Percentiles rank a stretch among this genome's conserved stretches.
phyloP scores from a whole-genome alignment of 2,113 vertebrate species.

The Alethe castanea region DNA sequence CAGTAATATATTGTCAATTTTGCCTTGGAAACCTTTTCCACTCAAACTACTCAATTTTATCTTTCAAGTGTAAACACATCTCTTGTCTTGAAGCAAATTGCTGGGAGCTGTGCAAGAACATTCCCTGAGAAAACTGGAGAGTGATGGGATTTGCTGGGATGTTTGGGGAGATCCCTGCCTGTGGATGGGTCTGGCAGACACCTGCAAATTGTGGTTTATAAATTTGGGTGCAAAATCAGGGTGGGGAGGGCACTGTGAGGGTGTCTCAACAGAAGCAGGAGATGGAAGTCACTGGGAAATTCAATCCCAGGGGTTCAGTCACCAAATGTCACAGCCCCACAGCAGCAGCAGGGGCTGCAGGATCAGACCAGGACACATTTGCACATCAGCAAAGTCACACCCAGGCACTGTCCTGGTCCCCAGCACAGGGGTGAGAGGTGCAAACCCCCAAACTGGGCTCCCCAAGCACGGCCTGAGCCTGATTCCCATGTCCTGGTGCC shows the following conservation, averaged over 20 bases:
- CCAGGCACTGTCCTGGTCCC: rapidly evolving
- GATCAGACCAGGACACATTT: background rate
- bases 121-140: background rate
- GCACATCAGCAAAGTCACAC: background rate
- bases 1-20: background rate
- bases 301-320: background rate
- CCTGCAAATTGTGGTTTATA: background rate
- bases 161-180: background rate
- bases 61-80: background rate
- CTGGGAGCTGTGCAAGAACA: background rate
- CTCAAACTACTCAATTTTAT: background rate
- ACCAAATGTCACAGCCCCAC: background rate
- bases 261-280: background rate
- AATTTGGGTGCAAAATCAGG: background rate
- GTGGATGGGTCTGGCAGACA: background rate
- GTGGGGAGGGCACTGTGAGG: background rate
- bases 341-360: background rate
- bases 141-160: background rate
- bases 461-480: rapidly evolving
- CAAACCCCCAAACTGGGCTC: rapidly evolving
- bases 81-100: background rate
- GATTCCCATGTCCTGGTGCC: rapidly evolving
- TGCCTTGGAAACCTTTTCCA: background rate
- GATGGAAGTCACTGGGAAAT: background rate
- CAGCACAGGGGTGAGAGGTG: rapidly evolving